phyloP scores from a whole-genome alignment of 2,888 invertebrate species.

The Drosophila nr. medialis region DNA sequence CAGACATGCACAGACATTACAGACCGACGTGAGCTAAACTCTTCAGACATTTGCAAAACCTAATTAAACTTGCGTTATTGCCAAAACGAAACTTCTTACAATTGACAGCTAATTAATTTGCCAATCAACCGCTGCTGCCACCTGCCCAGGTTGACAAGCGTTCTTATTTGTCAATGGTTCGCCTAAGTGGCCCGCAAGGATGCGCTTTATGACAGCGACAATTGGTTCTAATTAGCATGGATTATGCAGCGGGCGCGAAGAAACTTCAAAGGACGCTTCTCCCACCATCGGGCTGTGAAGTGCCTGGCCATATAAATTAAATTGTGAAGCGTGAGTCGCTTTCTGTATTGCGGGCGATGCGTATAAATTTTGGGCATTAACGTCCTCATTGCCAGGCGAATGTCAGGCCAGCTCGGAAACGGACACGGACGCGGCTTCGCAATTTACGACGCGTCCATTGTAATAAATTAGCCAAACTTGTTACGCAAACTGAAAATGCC shows the following conservation, averaged over 20 bases:
- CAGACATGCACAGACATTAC: neutral
- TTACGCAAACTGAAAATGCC: constrained; percentile 67
- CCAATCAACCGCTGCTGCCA: constrained; percentile 48
- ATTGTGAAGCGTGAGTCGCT: constrained; percentile 58
- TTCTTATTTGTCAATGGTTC: constrained; percentile 33
- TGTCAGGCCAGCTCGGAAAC: constrained; percentile 34
- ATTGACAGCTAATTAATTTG: constrained; percentile 73
- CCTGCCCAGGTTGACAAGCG: constrained; percentile 37
- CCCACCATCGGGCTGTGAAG: neutral
- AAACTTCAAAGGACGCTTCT: neutral
- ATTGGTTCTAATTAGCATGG: constrained; percentile 62
- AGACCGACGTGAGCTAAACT: neutral
- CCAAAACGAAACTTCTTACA: constrained; percentile 55
- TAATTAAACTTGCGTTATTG: constrained; percentile 58
- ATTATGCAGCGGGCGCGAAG: constrained; percentile 54
- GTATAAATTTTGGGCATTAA: constrained; percentile 64
- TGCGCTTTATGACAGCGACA: constrained; percentile 69
- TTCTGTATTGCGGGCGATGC: constrained; percentile 37
- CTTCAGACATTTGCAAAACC: constrained; percentile 35
- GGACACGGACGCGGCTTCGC: constrained; percentile 15
- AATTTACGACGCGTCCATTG: constrained; percentile 74
- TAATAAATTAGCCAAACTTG: constrained; percentile 77
- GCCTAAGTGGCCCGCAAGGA: constrained; percentile 51
- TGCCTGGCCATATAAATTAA: constrained; percentile 56
- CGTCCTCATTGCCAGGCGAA: constrained; percentile 56